Conservation (phyloP, 2,888 invertebrate genomes). For the Athrips mouffetella region DNA sequence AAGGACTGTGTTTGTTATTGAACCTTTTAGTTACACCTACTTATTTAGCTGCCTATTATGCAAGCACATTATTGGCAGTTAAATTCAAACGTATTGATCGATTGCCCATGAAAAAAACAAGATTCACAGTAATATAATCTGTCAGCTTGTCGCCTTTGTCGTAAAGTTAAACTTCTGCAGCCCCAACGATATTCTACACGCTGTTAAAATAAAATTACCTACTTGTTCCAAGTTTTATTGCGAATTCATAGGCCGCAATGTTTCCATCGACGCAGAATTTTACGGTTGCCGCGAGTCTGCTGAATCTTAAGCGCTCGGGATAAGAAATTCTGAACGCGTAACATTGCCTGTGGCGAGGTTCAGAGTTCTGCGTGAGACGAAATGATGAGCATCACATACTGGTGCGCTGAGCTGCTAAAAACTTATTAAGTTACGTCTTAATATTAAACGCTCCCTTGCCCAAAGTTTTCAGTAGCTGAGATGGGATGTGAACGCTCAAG, state of each 20-base stretch:
- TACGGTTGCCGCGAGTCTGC: not conserved
- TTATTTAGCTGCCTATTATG: no score
- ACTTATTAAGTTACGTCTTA: not conserved
- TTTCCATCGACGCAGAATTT: constrained; percentile 13
- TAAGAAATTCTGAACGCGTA: constrained; percentile 12
- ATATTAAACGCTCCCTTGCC: no score
- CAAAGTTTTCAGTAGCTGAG: no score
- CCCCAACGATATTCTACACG: not conserved
- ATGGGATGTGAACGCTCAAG: not conserved
- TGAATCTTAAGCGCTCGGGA: constrained; percentile 10
- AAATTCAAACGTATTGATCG: no score
- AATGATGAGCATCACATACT: not conserved
- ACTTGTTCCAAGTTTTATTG: constrained; percentile 10
- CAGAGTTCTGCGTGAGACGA: constrained; percentile 4
- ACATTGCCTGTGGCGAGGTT: constrained; percentile 3
- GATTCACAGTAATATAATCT: no score
- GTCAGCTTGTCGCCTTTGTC: not conserved
- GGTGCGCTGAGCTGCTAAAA: not conserved
- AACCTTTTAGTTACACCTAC: constrained; percentile 7
- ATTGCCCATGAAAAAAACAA: no score
- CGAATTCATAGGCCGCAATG: constrained; percentile 9
- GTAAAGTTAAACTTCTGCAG: not conserved
- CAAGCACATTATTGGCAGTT: no score
- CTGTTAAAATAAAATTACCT: not conserved
- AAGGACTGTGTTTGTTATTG: not conserved